A percentile compares a stretch with the other conserved stretches of the same genome.
These are phyloP conservation scores for Dallia pectoralis DNA, from an alignment of 2,797 vertebrate genomes.

Conservation along the genomic window DNA sequence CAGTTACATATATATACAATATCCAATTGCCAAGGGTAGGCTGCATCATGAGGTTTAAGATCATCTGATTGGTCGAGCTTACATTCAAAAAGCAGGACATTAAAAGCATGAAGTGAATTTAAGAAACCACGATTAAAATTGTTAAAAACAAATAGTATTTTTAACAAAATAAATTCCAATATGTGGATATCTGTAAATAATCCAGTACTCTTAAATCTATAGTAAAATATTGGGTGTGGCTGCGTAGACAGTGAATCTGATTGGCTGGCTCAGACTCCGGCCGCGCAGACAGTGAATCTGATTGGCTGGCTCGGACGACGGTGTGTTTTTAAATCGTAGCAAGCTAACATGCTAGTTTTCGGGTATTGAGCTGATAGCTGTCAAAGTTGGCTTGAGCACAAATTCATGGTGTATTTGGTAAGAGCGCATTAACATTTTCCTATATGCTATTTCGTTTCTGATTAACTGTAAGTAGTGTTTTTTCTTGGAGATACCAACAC, in stretches of 20 bases:
- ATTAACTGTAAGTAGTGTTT: background rate
- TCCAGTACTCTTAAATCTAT: no score
- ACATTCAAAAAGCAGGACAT: no score
- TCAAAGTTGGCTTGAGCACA: constrained; percentile 34
- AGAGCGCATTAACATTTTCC: background rate
- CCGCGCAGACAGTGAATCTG: constrained; percentile 14
- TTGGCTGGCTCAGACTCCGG: constrained; percentile 49
- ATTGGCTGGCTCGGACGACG: constrained; percentile 57
- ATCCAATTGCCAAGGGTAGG: no score
- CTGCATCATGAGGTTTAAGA: no score
- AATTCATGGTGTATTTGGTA: constrained; percentile 15
- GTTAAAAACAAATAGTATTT: no score
- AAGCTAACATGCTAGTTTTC: background rate
- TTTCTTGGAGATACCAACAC: background rate
- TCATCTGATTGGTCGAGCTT: no score
- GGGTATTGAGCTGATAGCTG: constrained; percentile 38
- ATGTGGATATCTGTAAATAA: no score
- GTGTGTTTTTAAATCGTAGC: constrained; percentile 63
- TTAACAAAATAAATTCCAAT: no score
- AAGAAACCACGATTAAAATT: no score
- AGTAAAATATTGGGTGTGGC: constrained; percentile 41
- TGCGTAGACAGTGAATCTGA: constrained; percentile 10
- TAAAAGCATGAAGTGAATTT: no score
- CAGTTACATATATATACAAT: no score
- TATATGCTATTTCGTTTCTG: accelerated